Conservation (phyloP, 2,113 vertebrate genomes). For the Ardeotis arabs region DNA sequence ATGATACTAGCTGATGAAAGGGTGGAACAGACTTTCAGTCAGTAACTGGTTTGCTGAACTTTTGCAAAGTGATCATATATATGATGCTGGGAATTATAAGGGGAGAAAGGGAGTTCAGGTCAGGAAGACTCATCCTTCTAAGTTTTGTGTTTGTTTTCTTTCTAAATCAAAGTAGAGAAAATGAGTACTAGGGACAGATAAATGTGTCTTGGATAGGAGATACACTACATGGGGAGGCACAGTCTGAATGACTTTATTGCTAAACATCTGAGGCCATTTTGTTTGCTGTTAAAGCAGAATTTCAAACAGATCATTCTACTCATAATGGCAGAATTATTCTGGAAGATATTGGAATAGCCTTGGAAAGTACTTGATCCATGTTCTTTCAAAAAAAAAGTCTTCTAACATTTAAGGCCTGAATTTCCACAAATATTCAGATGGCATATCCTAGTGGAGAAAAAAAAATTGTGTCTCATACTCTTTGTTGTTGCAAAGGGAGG, state of each 20-base stretch:
- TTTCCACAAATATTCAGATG: neutral
- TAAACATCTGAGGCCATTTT: neutral
- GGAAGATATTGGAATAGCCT: neutral
- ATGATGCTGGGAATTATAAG: neutral
- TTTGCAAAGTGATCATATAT: neutral
- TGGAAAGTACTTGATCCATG: neutral
- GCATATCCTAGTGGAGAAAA: neutral
- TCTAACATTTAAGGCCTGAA: neutral
- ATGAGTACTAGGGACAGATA: neutral
- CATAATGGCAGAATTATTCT: neutral
- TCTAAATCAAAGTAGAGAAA: neutral
- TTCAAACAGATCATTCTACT: neutral
- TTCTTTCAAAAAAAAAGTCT: neutral
- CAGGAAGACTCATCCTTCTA: neutral
- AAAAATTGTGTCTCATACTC: neutral
- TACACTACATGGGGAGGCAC: fast-evolving
- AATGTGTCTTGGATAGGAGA: neutral
- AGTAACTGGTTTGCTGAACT: neutral
- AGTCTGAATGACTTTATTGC: neutral
- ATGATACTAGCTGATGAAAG: neutral
- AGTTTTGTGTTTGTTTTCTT: neutral
- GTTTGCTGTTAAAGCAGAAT: neutral
- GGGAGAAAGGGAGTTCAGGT: neutral
- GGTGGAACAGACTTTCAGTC: neutral
- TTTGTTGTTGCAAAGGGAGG: neutral